Base-by-base conservation (phyloP, 2,113 vertebrate species). In the Atlantisia rogersi region DNA sequence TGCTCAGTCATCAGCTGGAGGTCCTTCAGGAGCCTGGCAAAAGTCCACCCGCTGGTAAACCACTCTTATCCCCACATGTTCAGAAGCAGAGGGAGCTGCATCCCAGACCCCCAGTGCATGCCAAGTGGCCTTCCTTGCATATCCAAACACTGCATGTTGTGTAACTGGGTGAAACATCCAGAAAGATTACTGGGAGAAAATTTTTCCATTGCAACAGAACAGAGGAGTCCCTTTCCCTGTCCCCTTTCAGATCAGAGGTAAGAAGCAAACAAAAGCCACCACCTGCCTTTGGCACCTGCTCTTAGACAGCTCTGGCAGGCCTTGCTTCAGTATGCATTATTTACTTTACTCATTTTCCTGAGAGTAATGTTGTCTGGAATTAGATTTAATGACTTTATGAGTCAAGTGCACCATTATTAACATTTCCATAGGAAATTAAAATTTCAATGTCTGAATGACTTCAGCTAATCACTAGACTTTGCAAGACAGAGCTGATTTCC, bases 341-440 rank as follows among this genome's bases (percentile, higher is more conserved):
- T 94, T 96, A 96, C 90, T 89, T 65, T 52, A 62, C 62, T 92
- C 90, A 68, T 88, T 93, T 90, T 88, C 89, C 73, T 71, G 90
- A 74, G 58, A 95, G 69, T 91, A 86, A 95, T 65, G 81, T 73
- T 84, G 80, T 95, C 95, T 86, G 65, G 86, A 91, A 79, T 76
- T 63, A 92, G 55, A 95, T 88, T 86, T 91, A 97, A 96, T 85
- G 90, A 88, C 73, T 52, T 91, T 81, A 77, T 94, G 94, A 97
- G 86, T 96, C 94, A 97, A 95, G 71, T 22, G 78, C 31, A 2
- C 65, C 77, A 95, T 97, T 95, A 95, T 95, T 96, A 97, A 95
- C 94, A 94, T 92, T 88, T 95, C 88, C 88, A 88, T 83, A 82
- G 92, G 91, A 97, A 97, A 97, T 96, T 94, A 96, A 95, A 95